Conservation (phyloP, 64 coral and sea anemone species). For the Dendronephthya gigantea region DNA sequence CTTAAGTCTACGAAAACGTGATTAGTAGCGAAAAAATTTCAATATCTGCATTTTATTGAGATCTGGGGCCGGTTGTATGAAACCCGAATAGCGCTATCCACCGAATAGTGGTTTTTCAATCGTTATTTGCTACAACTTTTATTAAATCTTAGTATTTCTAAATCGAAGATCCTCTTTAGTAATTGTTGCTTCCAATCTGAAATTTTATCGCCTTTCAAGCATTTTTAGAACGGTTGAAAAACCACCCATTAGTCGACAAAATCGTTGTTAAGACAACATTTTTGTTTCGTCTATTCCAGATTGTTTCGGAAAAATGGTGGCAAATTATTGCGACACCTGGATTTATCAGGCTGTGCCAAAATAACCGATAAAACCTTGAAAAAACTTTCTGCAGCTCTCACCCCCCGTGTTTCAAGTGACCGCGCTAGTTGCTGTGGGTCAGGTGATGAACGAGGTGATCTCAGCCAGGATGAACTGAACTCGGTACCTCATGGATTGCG, state of each 20-base stretch:
- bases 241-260: background rate
- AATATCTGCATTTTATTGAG: no score
- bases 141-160: no score
- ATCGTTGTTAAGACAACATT: background rate
- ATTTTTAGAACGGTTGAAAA: no score
- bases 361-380: constrained; percentile 82
- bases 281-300: constrained; percentile 15
- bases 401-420: constrained; percentile 24
- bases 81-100: no score
- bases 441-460: constrained; percentile 30
- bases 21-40: no score
- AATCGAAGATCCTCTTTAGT: no score
- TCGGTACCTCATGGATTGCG: constrained; percentile 39
- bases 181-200: no score
- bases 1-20: no score
- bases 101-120: no score
- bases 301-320: constrained; percentile 67
- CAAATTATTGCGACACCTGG: constrained; percentile 43
- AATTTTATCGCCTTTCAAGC: no score
- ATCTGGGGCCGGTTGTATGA: no score
- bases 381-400: constrained; percentile 57
- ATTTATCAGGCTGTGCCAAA: constrained; percentile 76
- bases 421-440: constrained; percentile 55
- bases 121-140: no score
- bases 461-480: background rate